Evolutionary conservation across 2,797 vertebrate genomes (phyloP).

Genomic region (Protosalanx chinensis): DNA sequence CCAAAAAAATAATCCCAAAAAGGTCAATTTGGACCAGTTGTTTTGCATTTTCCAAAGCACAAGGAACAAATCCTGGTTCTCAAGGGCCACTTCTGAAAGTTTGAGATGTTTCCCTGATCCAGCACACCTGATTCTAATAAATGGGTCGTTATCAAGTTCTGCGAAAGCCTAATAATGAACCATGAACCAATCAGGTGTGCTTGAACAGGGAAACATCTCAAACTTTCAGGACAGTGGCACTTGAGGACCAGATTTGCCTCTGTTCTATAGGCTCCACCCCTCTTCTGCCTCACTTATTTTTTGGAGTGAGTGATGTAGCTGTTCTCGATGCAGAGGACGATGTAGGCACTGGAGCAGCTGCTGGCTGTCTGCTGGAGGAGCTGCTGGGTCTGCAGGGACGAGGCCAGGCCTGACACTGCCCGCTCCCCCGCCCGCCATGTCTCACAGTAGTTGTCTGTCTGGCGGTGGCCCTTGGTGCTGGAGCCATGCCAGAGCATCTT

Average conservation of each 20-base stretch:
- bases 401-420: slow-evolving; percentile 73
- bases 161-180: no score
- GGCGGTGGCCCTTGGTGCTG: slow-evolving; percentile 72
- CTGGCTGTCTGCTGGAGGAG: slow-evolving; percentile 79
- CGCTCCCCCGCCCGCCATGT: slow-evolving; percentile 78
- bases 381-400: slow-evolving; percentile 74
- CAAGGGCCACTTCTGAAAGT: no score
- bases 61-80: no score
- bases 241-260: no score
- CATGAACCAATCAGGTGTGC: no score
- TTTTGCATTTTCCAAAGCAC: slow-evolving; percentile 41
- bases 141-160: no score
- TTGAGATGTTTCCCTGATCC: no score
- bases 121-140: no score
- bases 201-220: no score
- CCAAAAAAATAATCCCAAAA: slow-evolving; percentile 12
- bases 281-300: slow-evolving; percentile 50
- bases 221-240: no score
- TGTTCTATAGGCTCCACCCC: no score
- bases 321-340: slow-evolving; percentile 80
- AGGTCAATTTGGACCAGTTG: slow-evolving; percentile 40
- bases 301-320: slow-evolving; percentile 75
- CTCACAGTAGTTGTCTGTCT: slow-evolving; percentile 83
- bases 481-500: slow-evolving; percentile 92
- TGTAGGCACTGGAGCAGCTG: slow-evolving; percentile 76